Evolutionary conservation across 2,113 vertebrate genomes (phyloP).

Genomic region (Notiomystis cincta): DNA sequence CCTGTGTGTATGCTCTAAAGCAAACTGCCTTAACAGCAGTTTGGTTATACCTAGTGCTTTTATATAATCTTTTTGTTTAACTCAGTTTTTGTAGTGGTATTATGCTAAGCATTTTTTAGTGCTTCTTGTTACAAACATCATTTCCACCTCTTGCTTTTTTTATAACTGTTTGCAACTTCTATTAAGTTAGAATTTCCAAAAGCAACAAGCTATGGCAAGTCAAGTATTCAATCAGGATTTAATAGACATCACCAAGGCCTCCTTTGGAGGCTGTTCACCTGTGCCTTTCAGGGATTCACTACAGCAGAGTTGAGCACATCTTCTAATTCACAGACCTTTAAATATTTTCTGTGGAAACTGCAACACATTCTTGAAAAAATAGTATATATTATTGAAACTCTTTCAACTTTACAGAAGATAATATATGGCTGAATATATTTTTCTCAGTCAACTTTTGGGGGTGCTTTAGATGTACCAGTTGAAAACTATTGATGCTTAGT

Average conservation of each 20-base stretch:
- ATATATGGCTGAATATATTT: neutral
- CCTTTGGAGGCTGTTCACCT: neutral
- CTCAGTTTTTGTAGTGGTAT: neutral
- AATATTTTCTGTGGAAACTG: neutral
- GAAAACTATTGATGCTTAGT: neutral
- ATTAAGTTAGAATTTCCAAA: neutral
- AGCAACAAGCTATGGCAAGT: neutral
- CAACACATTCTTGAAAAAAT: neutral
- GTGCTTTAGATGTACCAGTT: neutral
- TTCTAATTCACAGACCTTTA: neutral
- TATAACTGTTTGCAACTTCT: neutral
- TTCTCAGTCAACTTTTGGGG: neutral
- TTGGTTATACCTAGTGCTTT: neutral
- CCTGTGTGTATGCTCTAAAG: neutral
- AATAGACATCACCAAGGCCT: accelerated
- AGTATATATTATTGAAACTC: neutral
- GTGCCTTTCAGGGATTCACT: neutral
- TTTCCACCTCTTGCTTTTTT: neutral
- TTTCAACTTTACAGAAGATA: neutral
- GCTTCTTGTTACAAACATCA: neutral
- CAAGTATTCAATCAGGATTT: neutral
- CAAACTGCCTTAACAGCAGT: neutral
- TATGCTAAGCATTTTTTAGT: neutral
- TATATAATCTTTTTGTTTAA: neutral
- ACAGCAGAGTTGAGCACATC: neutral